Percentiles rank a stretch among this genome's conserved stretches.
phyloP scores from a whole-genome alignment of 2,113 vertebrate genomes.

The Muscicapa adusta region DNA sequence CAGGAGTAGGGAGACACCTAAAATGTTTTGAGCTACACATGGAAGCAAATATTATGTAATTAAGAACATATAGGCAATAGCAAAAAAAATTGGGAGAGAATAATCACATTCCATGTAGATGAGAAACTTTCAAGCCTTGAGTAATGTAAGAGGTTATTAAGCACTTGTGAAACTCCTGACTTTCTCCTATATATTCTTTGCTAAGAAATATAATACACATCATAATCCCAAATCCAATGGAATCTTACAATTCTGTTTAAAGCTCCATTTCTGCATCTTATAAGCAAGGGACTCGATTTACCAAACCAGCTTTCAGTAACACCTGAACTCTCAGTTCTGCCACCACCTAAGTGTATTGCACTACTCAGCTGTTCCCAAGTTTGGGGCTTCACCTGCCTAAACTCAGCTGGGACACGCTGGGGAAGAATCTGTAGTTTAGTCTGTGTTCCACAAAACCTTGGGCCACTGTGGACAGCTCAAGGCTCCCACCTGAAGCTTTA shows the following conservation, averaged over 20 bases:
- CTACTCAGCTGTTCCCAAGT: too few species aligned
- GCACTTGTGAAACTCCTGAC: neutral
- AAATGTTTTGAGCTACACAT: neutral
- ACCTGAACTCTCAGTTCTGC: neutral
- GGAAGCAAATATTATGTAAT: neutral
- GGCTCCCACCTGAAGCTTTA: neutral
- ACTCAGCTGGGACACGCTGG: fast-evolving
- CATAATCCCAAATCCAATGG: neutral
- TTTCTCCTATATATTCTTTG: neutral
- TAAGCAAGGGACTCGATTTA: neutral
- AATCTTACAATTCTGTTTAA: neutral
- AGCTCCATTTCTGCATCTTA: neutral
- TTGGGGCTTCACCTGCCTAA: neutral
- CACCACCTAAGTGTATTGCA: fast-evolving
- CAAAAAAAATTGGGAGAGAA: neutral
- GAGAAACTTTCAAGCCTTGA: neutral
- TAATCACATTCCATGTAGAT: neutral
- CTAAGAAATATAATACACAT: neutral
- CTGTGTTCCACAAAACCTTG: neutral
- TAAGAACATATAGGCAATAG: neutral
- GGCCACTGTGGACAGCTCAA: neutral
- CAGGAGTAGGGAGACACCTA: neutral
- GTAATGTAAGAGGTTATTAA: neutral
- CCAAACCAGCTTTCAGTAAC: neutral
- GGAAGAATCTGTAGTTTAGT: fast-evolving